Evolutionary conservation across 2,797 vertebrate genomes (phyloP).

Genomic region (Gymnothorax javanicus): DNA sequence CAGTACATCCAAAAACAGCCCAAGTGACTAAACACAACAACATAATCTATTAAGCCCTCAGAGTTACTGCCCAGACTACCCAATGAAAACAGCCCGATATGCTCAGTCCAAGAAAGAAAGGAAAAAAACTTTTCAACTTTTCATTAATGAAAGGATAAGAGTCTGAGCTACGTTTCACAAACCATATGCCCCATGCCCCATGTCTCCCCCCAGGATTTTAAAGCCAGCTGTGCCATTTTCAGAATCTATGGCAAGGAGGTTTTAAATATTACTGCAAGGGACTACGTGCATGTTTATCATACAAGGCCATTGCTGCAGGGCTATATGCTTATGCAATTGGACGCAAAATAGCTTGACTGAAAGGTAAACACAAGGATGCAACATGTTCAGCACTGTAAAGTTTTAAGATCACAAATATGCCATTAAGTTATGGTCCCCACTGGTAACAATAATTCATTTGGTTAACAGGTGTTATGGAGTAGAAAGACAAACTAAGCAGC

Average conservation of each 20-base stretch:
- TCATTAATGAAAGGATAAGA: neutral
- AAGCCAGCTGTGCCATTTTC: neutral
- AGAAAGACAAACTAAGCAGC: neutral
- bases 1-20: slow-evolving; percentile 57
- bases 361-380: neutral
- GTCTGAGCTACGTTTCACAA: too few species aligned
- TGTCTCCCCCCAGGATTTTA: too few species aligned
- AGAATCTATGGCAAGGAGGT: neutral
- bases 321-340: neutral
- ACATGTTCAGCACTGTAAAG: neutral
- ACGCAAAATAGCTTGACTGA: neutral
- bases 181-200: too few species aligned
- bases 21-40: slow-evolving; percentile 77
- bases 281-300: neutral
- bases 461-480: neutral
- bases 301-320: neutral
- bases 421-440: too few species aligned
- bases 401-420: too few species aligned
- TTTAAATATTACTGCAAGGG: neutral
- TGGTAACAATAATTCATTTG: too few species aligned
- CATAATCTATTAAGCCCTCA: slow-evolving; percentile 75
- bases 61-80: slow-evolving; percentile 63
- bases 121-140: neutral
- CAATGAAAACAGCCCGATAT: slow-evolving; percentile 75
- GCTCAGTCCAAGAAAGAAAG: slow-evolving; percentile 46